Evolutionary conservation across 2,797 vertebrate species (phyloP), one percentile per base, ranked within the genome.

Genomic region (Hoplostethus atlanticus): DNA sequence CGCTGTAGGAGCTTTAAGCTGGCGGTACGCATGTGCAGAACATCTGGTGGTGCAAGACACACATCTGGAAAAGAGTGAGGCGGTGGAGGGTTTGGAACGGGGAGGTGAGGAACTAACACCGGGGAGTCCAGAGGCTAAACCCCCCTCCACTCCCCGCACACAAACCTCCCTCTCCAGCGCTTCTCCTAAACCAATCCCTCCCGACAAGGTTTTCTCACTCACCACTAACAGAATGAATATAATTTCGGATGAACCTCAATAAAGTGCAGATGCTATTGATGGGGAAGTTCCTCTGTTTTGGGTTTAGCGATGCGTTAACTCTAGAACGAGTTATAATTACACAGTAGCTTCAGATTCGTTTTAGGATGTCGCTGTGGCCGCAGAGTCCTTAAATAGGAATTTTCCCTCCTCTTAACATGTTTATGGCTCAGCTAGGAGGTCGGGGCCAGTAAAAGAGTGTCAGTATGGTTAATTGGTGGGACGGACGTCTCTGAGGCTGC

Each of bases 61-160:
- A 87, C 90, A 93, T 94, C 92, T 94, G 91, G 91, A 90, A 79
- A 84, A 85, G 84, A 81, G 85, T 69, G 79, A 85, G 80, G 80
- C 61, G 38, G 76, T 31, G 65, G 65, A 78, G 76, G 82, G 70
- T 76, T 66, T 61, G 62, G 44, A 73, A 80, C 71, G 21, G 44
- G 8, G 21, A 71, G 55, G 73, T 77, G 73, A 80, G 74, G 79
- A 48, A 55, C 75, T 69, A 58, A 75, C 69, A 44, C 46, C 12
- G 40, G 53, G 65, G 63, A 62, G 71, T 73, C 55, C 1, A 34
- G 46, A 61, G 56, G 15, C 57, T 73, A 59, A 64, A 82, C 53
- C 69, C 2, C 38, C 9, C 38, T 6, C 38, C 9, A 2, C 38
- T 5, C 34, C 34, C 34, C 34, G 4, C 21, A 21, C 21, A 21